Base-by-base conservation (phyloP, 2,888 invertebrate genomes). In the Argynnis bischoffii region DNA sequence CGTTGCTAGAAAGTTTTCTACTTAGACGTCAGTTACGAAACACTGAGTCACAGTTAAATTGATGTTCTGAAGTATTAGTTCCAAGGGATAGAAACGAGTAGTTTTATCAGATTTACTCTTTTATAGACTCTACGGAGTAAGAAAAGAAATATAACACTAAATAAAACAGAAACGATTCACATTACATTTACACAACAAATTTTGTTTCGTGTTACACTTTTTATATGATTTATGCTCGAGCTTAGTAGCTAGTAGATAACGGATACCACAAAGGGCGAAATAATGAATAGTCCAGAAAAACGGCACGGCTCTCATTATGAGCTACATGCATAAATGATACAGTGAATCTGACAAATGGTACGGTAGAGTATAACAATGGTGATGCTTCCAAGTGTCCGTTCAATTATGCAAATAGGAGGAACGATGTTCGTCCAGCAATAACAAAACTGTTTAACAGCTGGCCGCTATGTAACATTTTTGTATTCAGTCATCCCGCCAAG, bases 381-480 rank as follows among this genome's bases (percentile, higher is more conserved):
- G 88, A 90, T 88, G 87, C 83, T 84, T 90, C 88, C 86, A 90
- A 92, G 91, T 92, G 90, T 87, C 87, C 89, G 89, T 93, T 93
- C 92, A 93, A 93, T 93, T 93, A 93, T 93, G 93, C 92, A 93
- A 93, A 93, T 93, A 88, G 88, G 84, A 87, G 84, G 85, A 75
- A 81, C 88, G 81, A 87, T 88, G 88, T 86, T 85, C 86, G 87
- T 87, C 89, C 87, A 80, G 86, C 88, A 88, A 91, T 91, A 92
- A 92, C 89, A 90, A 89, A 92, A 92, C 90, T 91, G 89, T 91
- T 91, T 89, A 92, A 90, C 91, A 92, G 90, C 90, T 80, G 72
- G 60, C 79, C 79, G 81, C 80, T 81, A 78, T 82, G 80, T 80
- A 82, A 85, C 85, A 85, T 87, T 88, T 86, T 88, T 83, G 85